Conservation (phyloP, 2,113 vertebrate species). For the Sylvietta virens region DNA sequence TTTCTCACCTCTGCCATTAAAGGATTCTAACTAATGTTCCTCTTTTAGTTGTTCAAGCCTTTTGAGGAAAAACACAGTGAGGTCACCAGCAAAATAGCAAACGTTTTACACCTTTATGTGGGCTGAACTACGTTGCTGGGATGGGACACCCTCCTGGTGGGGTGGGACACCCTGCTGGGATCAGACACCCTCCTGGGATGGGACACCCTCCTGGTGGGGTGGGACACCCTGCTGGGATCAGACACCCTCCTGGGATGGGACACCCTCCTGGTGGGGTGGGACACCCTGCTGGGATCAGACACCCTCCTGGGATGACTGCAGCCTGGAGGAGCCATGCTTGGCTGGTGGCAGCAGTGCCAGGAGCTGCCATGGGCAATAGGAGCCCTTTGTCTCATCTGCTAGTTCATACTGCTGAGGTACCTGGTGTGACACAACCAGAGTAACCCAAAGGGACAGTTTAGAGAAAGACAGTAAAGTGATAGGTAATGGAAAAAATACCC, state of each 20-base stretch:
- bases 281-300: neutral
- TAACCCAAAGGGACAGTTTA: neutral
- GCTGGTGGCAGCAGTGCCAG: neutral
- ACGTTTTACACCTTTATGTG: neutral
- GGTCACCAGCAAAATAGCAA: neutral
- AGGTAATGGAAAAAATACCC: neutral
- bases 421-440: neutral
- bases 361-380: neutral
- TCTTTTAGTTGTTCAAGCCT: neutral
- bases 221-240: neutral
- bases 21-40: neutral
- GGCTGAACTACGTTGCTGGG: neutral
- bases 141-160: neutral
- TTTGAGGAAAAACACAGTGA: neutral
- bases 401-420: neutral
- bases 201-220: neutral
- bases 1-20: neutral
- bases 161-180: neutral
- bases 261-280: neutral
- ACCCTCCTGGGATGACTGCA: neutral
- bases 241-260: neutral
- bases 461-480: neutral
- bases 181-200: neutral
- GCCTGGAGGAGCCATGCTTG: neutral
- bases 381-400: neutral